phyloP scores from a whole-genome alignment of 1,140 invertebrate genomes.

The Cylas formicarius region DNA sequence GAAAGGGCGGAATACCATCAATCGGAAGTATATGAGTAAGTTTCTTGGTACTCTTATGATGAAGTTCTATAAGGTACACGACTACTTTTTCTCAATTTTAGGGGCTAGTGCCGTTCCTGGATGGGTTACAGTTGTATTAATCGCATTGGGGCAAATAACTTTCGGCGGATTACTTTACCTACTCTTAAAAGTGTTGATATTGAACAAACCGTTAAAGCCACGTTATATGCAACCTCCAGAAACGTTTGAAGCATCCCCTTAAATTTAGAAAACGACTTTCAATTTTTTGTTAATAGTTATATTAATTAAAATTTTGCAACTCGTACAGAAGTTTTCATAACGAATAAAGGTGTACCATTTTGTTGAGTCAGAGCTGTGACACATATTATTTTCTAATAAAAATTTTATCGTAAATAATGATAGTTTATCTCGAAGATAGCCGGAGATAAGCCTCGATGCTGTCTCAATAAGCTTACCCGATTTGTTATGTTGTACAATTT shows the following conservation, averaged over 20 bases:
- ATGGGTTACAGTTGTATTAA: constrained; percentile 60
- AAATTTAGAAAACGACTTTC: background rate
- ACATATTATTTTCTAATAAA: constrained; percentile 1
- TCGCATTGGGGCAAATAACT: constrained; percentile 60
- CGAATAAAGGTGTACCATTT: constrained; percentile 10
- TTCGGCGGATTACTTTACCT: constrained; percentile 58
- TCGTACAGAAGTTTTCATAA: background rate
- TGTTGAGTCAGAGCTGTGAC: constrained; percentile 1
- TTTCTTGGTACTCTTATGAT: constrained; percentile 18
- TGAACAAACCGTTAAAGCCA: constrained; percentile 33
- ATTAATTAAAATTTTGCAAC: background rate
- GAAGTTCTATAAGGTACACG: background rate
- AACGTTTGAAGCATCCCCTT: constrained; percentile 2
- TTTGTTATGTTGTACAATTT: constrained; percentile 1
- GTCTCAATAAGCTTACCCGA: background rate
- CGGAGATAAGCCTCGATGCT: background rate
- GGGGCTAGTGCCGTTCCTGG: constrained; percentile 58
- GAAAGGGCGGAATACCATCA: constrained; percentile 64
- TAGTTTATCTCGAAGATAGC: background rate
- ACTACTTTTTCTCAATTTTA: constrained; percentile 38
- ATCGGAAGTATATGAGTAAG: constrained; percentile 68
- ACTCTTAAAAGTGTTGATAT: constrained; percentile 56
- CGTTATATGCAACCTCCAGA: constrained; percentile 12
- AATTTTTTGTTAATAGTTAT: background rate
- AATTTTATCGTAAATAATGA: constrained; percentile 3